Base-by-base conservation (phyloP, 2,113 vertebrate species). In the Pluvialis apricaria region DNA sequence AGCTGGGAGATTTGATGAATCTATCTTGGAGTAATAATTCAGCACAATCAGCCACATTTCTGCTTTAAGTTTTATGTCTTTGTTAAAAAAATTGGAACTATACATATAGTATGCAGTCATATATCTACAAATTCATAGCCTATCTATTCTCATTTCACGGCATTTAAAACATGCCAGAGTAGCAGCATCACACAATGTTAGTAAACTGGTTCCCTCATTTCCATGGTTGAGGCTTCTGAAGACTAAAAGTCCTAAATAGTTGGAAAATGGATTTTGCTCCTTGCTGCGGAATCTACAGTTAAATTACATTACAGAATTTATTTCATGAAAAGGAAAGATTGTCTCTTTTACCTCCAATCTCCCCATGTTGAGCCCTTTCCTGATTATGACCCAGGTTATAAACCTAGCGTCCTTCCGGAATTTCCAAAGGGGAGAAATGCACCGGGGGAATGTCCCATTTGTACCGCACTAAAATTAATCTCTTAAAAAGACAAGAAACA, bases 1-100 rank as follows among this genome's bases (percentile, higher is more conserved):
- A 99, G 99, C 98, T 98, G 99, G 98, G 99, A 99, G 98, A 98
- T 98, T 99, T 99, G 99, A 99, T 99, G 99, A 99, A 99, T 99
- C 99, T 99, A 98, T 98, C 98, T 98, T 98, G 98, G 98, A 99
- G 98, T 99, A 98, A 99, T 99, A 99, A 99, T 99, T 99, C 99
- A 99, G 99, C 98, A 99, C 98, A 99, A 99, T 99, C 99, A 99
- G 98, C 98, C 97, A 97, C 98, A 97, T 98, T 97, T 98, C 98
- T 97, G 97, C 96, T 98, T 97, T 98, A 99, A 98, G 97, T 98
- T 98, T 98, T 98, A 98, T 92, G 91, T 98, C 98, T 99, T 98
- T 99, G 98, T 99, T 98, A 98, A 97, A 98, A 95, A 95, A 97
- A 98, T 83, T 88, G 52, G 94, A 97, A 97, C 95, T 97, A 91